Base-by-base conservation (phyloP, 1,140 invertebrate genomes). In the Drosophila tropicalis region DNA sequence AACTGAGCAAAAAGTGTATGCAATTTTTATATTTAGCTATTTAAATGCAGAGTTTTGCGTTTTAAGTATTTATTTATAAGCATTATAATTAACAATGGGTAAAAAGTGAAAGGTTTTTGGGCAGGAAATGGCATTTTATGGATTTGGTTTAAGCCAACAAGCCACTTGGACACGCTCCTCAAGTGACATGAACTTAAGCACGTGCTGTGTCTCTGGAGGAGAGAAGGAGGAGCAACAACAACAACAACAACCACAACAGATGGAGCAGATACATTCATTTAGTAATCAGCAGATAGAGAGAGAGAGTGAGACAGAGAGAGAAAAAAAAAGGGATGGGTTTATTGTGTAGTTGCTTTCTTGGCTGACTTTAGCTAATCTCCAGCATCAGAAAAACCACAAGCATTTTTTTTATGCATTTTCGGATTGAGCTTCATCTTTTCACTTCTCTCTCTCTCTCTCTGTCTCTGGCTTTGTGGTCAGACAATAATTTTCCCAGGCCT, bases 111-210 rank as follows among this genome's bases (percentile, higher is more conserved):
- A 76, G 73, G 72, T 61, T 70, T 41, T 29, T 40, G 63, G 63
- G 65, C 73, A 74, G 73, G 73, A 76, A 76, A 76, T 74, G 73
- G 41, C 54, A 64, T 51, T 60, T 63, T 34, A 64, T 69, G 58
- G 65, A 76, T 67, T 63, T 72, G 67, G 51, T 68, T 76, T 76
- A 76, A 77, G 73, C 56, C 36, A 19, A 58, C 36, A 22, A 58
- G 55, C 72, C 72, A 75, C 76, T 79, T 79, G 62, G 65, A 78
- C 76, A 79, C 76, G 76, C 76, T 79, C 76, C 64, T 63, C 34
- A 77, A 73, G 40, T 76, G 75, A 77, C 75, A 72, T 78, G 75
- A 67, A 78, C 76, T 79, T 79, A 70, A 79, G 76, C 76, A 79
- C 76, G 76, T 79, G 76, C 76, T 79, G 55, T 55, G 44, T 25